Conservation (phyloP, 2,888 invertebrate genomes). For the Nomada ferruginata region DNA sequence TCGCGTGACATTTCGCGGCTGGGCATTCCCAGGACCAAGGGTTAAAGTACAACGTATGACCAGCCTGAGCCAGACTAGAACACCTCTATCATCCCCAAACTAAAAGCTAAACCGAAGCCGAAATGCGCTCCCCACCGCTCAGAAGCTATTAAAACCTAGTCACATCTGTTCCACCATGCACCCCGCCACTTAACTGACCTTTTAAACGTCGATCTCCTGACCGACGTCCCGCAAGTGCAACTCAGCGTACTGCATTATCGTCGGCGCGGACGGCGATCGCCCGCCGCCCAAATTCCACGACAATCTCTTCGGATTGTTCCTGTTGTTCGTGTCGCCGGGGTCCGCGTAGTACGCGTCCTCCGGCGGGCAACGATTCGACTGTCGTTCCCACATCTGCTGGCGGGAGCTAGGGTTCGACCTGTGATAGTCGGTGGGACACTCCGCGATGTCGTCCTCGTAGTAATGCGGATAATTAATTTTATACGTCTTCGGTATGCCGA, state of each 20-base stretch:
- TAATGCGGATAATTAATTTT: slow-evolving; percentile 82
- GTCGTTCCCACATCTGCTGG: slow-evolving; percentile 63
- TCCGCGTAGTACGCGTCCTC: slow-evolving; percentile 58
- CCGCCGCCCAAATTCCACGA: slow-evolving; percentile 64
- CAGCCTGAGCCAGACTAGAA: too few relatives aligned
- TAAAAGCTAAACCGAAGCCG: too few relatives aligned
- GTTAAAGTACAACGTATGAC: too few relatives aligned
- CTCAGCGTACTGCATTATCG: slow-evolving; percentile 87
- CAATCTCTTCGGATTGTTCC: slow-evolving; percentile 72
- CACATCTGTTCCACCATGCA: too few relatives aligned
- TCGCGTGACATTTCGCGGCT: too few relatives aligned
- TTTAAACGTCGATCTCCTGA: slow-evolving; percentile 88
- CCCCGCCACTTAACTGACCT: slow-evolving; percentile 80
- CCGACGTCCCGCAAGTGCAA: slow-evolving; percentile 89
- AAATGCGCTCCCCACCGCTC: too few relatives aligned
- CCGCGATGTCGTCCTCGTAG: slow-evolving; percentile 80
- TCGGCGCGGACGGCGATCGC: slow-evolving; percentile 75
- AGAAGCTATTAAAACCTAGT: too few relatives aligned
- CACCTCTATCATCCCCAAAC: too few relatives aligned
- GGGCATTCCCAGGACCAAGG: too few relatives aligned
- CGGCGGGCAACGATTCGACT: slow-evolving; percentile 47
- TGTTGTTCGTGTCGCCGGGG: slow-evolving; percentile 61
- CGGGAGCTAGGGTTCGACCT: slow-evolving; percentile 52
- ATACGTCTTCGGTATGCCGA: slow-evolving; percentile 80
- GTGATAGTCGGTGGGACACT: slow-evolving; percentile 74